phyloP scores from a whole-genome alignment of 1,140 invertebrate genomes.

The Drosophila sp. region DNA sequence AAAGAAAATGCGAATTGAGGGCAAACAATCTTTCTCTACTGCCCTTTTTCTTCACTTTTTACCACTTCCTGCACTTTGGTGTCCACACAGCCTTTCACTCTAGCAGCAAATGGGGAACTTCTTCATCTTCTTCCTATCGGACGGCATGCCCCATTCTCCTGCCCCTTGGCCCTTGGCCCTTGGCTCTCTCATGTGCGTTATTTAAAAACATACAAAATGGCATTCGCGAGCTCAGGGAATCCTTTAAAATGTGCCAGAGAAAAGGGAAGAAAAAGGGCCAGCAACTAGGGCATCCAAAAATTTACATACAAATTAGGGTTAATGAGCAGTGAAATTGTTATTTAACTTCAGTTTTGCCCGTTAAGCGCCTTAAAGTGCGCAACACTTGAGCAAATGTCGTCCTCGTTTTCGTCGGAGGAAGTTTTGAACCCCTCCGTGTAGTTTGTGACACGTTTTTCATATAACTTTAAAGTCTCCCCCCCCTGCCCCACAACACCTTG shows the following conservation, averaged over 20 bases:
- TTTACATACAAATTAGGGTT: slow-evolving; percentile 82
- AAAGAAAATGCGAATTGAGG: slow-evolving; percentile 31
- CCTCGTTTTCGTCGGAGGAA: slow-evolving; percentile 12
- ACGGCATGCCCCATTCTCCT: background rate
- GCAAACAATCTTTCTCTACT: slow-evolving; percentile 38
- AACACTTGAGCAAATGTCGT: slow-evolving; percentile 44
- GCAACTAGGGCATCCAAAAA: slow-evolving; percentile 60
- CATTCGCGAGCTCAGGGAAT: slow-evolving; percentile 42
- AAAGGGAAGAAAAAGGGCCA: background rate
- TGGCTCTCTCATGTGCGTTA: slow-evolving; percentile 50
- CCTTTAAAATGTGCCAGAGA: slow-evolving; percentile 51
- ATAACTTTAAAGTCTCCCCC: slow-evolving; percentile 15
- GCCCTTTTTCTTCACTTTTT: slow-evolving; percentile 17
- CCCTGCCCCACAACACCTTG: background rate
- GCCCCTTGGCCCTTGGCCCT: slow-evolving; percentile 17
- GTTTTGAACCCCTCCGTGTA: slow-evolving; percentile 43
- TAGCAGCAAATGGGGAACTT: slow-evolving; percentile 20
- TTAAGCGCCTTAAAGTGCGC: slow-evolving; percentile 72
- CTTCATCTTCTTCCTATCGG: slow-evolving; percentile 22
- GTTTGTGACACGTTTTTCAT: slow-evolving; percentile 72
- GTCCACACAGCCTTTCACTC: slow-evolving; percentile 16
- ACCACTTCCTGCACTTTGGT: slow-evolving; percentile 45
- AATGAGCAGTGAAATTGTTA: slow-evolving; percentile 82
- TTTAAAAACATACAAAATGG: slow-evolving; percentile 58
- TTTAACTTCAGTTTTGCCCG: slow-evolving; percentile 76